phyloP scores from a whole-genome alignment of 2,888 invertebrate species.

The Cryptocephalus primarius region DNA sequence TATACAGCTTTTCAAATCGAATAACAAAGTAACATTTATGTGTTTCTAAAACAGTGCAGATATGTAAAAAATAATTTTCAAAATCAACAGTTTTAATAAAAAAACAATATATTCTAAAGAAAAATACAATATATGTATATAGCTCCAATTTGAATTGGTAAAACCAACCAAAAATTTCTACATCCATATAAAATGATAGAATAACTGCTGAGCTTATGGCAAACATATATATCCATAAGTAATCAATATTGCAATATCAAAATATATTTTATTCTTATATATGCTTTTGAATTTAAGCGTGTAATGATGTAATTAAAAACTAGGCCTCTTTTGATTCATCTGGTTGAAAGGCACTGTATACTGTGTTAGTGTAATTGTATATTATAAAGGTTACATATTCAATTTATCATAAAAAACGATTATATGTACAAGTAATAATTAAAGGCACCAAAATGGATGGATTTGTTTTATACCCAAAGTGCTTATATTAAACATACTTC shows the following conservation, averaged over 20 bases:
- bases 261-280: neutral
- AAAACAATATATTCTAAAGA: no score
- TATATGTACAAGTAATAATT: conserved; percentile 25
- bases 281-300: conserved; percentile 5
- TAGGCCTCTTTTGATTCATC: conserved; percentile 12
- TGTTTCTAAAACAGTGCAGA: no score
- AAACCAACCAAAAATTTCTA: no score
- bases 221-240: no score
- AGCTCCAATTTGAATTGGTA: no score
- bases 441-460: conserved; percentile 40
- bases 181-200: no score
- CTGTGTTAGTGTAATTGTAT: conserved; percentile 21
- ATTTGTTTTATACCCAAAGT: conserved; percentile 28
- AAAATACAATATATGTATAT: neutral
- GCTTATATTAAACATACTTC: no score
- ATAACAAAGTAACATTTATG: neutral
- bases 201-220: no score
- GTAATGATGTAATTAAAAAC: conserved; percentile 10
- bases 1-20: conserved; percentile 9
- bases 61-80: no score
- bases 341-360: conserved; percentile 15
- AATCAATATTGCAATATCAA: no score
- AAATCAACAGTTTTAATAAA: no score
- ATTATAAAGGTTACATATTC: conserved; percentile 19
- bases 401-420: conserved; percentile 19